phyloP scores from a whole-genome alignment of 2,888 invertebrate genomes.

The Hartigia nigra region DNA sequence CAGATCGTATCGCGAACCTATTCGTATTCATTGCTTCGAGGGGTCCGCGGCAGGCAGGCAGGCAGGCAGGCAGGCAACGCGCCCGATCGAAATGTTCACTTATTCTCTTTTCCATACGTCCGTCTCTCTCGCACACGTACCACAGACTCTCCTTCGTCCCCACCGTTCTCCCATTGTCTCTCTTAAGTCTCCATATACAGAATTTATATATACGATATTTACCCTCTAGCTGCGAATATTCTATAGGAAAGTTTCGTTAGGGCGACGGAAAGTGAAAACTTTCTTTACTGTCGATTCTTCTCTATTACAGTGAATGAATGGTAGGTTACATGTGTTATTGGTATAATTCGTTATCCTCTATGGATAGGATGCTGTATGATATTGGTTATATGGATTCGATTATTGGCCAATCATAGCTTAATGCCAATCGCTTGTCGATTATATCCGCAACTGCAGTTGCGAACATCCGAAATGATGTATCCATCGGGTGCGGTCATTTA shows the following conservation, averaged over 20 bases:
- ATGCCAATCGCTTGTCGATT: constrained; percentile 1
- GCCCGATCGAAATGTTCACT: not conserved
- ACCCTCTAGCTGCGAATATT: not conserved
- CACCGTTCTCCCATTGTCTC: not conserved
- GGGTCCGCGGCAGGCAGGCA: no score
- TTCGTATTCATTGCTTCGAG: constrained; percentile 65
- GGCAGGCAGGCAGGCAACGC: constrained; percentile 8
- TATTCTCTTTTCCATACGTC: not conserved
- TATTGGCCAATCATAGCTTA: constrained; percentile 25
- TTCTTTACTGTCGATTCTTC: not conserved
- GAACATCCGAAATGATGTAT: constrained; percentile 55
- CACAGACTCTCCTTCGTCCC: not conserved
- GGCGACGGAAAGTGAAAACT: not conserved
- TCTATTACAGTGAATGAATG: not conserved
- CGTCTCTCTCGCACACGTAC: not conserved
- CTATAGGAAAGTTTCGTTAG: not conserved
- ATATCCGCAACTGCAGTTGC: constrained; percentile 34
- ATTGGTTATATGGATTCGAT: not conserved
- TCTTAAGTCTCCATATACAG: not conserved
- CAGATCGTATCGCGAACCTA: constrained; percentile 65
- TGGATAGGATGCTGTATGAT: no score
- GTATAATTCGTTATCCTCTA: no score
- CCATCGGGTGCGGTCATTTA: constrained; percentile 55
- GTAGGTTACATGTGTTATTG: not conserved
- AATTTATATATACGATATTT: not conserved